Conservation (phyloP, 1,140 invertebrate species). For the Drosophila serrata region DNA sequence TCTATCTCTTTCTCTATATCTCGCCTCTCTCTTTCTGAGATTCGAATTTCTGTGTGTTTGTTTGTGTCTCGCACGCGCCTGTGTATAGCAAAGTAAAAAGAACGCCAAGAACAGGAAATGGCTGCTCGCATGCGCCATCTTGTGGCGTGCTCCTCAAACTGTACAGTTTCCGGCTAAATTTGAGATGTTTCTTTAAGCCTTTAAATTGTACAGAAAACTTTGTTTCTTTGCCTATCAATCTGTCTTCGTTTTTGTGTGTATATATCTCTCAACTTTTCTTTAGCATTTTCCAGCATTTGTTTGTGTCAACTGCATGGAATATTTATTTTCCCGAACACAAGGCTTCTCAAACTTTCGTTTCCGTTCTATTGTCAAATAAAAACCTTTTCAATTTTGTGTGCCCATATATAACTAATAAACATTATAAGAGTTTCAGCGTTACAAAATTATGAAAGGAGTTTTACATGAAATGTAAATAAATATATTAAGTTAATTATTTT, state of each 20-base stretch:
- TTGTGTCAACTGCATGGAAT: constrained; percentile 31
- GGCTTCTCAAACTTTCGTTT: constrained; percentile 6
- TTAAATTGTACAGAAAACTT: neutral
- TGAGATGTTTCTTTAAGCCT: too few species aligned
- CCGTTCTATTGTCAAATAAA: constrained; percentile 13
- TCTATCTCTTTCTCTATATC: constrained; percentile 11
- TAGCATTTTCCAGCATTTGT: neutral
- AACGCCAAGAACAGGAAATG: constrained; percentile 32
- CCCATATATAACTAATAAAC: neutral
- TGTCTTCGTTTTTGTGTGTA: constrained; percentile 21
- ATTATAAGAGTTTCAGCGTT: constrained; percentile 21
- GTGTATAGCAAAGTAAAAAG: constrained; percentile 53
- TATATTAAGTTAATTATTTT: neutral
- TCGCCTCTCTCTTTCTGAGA: constrained; percentile 39
- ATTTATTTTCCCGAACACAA: constrained; percentile 10
- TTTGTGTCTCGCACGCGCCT: constrained; percentile 68
- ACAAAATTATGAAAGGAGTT: neutral
- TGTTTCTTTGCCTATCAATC: constrained; percentile 1
- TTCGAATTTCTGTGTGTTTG: constrained; percentile 39
- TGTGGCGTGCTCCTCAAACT: constrained; percentile 37
- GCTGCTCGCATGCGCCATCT: constrained; percentile 51
- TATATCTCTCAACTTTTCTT: constrained; percentile 10
- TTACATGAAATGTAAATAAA: neutral
- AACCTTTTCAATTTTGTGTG: constrained; percentile 2
- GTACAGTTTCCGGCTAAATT: constrained; percentile 32